Base-by-base conservation (phyloP, 1,140 invertebrate genomes). In the Listronotus bonariensis region DNA sequence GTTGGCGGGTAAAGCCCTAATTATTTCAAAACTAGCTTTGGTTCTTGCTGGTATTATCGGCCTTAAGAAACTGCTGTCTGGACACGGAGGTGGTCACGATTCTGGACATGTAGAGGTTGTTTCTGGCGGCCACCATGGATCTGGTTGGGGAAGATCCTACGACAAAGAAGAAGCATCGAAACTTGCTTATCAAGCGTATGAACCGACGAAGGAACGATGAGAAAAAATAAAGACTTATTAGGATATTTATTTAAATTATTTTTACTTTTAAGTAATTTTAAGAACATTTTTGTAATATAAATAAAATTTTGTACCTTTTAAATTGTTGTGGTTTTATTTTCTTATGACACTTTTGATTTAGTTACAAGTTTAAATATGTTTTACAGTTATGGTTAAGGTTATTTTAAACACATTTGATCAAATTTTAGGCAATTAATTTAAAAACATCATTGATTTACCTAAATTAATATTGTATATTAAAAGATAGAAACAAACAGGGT, bases 11-110 rank as follows among this genome's bases (percentile, higher is more conserved):
- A 93, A 93, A 77, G 91, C 91, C 36, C 78, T 93, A 36, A 92
- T 93, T 70, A 88, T 92, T 48, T 90, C 89, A 72, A 93, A 93
- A 74, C 78, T 93, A 43, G 91, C 91, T 7, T 76, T 93, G 34
- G 89, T 91, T 0, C 78, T 92, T 18, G 89, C 91, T 32, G 89
- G 87, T 57, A 92, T 93, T 66, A 91, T 93, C 57, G 91, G 90
- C 0, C 79, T 93, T 71, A 93, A 92, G 82, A 92, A 92, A 73
- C 82, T 93, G 1, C 79, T 92, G 12, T 83, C 85, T 5, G 83
- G 82, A 20, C 80, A 82, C 31, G 83, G 86, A 12, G 83, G 86
- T 46, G 69, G 80, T 18, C 72, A 74, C 36, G 73, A 77, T 11
- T 73, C 83, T 38, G 82, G 87, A 6, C 89, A 90, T 74, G 89